Evolutionary conservation across 92 coral and sea anemone species (phyloP), one percentile per base, ranked within the genome.

Genomic region (Anthopleura xanthogrammica): DNA sequence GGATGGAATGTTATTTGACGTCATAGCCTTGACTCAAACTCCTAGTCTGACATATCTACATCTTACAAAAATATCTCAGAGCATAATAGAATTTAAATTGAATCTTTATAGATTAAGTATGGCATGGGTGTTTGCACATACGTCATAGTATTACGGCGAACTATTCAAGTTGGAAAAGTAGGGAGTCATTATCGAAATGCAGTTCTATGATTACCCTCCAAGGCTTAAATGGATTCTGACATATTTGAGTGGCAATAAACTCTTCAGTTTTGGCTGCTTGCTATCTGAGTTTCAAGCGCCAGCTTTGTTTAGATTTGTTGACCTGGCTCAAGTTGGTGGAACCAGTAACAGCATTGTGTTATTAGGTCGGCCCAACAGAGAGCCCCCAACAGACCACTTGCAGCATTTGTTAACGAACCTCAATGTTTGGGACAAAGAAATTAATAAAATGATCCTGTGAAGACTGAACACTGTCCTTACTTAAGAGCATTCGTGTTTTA

Each of bases 61-160:
- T 81, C 84, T 81, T 68, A 81, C 77, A 70, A 81, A 70, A 23
- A 81, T 75, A 81, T 68, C 77, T 81, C 52, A 77, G 55, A 81
- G 71, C 75, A 81, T 75, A 70, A 81, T 81, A 81, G 84, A 81
- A 68, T 81, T 81, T 71, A 81, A 81, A 81, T 70, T 81, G 84
- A 81, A 70, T 75, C 74, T 81, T 75, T 68, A 81, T 70, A 68
- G 74, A 81, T 68, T 75, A 70, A 46, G 16, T 36, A 81, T 41
- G 62, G 40, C 55, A 81, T 70, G 84, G 65, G 46, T 81, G 84
- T 81, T 81, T 81, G 74, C 57, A 12, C 24, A 68, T 46, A 22
- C 64, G 23, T 29, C 74, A 50, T 75, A 14, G 65, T 75, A 81
- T 81, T 70, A 54, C 77, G 50, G 41, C 74, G 17, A 68, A 68